These are phyloP conservation scores for Acanthisitta chloris DNA, from an alignment of 2,113 vertebrate species.

Conservation along the genomic window DNA sequence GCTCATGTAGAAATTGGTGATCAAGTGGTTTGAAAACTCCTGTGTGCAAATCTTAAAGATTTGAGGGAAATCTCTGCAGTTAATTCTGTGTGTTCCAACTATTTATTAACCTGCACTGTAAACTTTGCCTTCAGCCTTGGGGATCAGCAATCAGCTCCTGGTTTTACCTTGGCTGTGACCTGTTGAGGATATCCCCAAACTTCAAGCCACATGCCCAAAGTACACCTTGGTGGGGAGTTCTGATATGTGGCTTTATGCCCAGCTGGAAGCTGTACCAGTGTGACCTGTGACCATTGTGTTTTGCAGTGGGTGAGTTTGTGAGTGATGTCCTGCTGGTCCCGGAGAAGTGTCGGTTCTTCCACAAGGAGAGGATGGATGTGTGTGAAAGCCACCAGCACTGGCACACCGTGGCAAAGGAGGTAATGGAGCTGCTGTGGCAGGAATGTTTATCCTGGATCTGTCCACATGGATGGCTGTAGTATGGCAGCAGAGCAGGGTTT, in stretches of 20 bases:
- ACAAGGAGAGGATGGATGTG: conserved; percentile 89
- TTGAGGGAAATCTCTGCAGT: not conserved
- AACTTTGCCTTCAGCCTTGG: not conserved
- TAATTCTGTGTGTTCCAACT: not conserved
- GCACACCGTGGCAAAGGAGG: conserved; percentile 91
- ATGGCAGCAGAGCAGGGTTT: not conserved
- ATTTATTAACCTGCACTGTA: not conserved
- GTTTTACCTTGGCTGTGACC: not conserved
- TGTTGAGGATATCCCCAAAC: not conserved
- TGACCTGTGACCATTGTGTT: not conserved
- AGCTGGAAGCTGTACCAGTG: fast-evolving
- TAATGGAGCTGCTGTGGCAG: conserved; percentile 36
- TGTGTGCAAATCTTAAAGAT: not conserved
- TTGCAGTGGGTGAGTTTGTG: conserved; percentile 92
- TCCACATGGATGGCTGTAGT: not conserved
- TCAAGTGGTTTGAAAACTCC: not conserved
- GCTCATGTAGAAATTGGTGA: not conserved
- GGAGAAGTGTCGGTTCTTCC: conserved; percentile 94
- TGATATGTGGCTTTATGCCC: not conserved
- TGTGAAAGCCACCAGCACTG: conserved; percentile 95
- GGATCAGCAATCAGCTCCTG: not conserved
- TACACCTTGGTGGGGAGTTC: too few relatives aligned
- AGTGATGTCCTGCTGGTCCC: conserved; percentile 95
- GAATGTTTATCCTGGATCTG: not conserved
- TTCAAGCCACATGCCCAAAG: not conserved